phyloP scores from a whole-genome alignment of 2,888 invertebrate genomes.

The Himalopsyche kuldschensis region DNA sequence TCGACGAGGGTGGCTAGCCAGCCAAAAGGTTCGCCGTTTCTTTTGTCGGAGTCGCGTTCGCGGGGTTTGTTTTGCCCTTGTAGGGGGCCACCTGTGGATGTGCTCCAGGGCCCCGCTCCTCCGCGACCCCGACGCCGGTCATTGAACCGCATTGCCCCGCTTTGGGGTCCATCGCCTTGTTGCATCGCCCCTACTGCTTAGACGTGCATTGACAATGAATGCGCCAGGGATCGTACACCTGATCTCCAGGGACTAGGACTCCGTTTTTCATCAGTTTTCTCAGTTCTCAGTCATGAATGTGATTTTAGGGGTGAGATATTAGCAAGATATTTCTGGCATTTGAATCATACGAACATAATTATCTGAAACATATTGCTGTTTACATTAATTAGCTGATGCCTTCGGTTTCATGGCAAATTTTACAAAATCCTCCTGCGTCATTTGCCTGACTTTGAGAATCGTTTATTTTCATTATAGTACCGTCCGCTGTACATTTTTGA shows the following conservation, averaged over 20 bases:
- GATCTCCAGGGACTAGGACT: not conserved
- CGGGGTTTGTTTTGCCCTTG: not conserved
- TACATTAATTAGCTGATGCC: too few species aligned
- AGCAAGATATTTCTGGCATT: too few species aligned
- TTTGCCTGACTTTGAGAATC: too few species aligned
- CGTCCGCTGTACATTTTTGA: too few species aligned
- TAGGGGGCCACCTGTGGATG: slow-evolving; percentile 31
- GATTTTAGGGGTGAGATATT: too few species aligned
- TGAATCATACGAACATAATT: too few species aligned
- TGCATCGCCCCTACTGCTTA: slow-evolving; percentile 18
- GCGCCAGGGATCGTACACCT: not conserved
- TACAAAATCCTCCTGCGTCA: too few species aligned
- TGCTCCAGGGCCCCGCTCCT: not conserved
- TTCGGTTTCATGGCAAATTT: too few species aligned
- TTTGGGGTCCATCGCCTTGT: slow-evolving; percentile 20
- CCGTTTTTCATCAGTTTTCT: too few species aligned
- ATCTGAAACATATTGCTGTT: too few species aligned
- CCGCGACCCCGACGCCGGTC: slow-evolving; percentile 9
- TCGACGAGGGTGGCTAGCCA: not conserved
- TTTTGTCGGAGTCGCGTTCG: not conserved
- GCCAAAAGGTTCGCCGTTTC: not conserved
- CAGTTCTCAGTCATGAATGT: too few species aligned
- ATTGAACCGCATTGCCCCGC: slow-evolving; percentile 17
- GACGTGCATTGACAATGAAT: not conserved
- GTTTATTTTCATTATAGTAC: too few species aligned